These are phyloP conservation scores for Eustalomyia histrio DNA, from an alignment of 2,888 invertebrate species.

Conservation along the genomic window DNA sequence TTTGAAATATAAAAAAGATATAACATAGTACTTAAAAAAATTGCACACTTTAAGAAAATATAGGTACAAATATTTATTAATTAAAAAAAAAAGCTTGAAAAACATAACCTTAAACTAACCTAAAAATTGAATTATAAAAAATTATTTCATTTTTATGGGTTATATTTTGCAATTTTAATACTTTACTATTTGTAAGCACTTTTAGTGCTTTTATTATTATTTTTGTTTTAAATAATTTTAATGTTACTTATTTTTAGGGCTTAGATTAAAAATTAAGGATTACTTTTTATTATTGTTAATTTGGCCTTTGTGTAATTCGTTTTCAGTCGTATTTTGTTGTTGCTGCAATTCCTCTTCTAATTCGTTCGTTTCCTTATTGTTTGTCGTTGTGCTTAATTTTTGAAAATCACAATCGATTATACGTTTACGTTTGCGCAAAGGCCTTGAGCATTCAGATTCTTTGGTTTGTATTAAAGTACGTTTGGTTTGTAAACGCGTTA, in stretches of 20 bases:
- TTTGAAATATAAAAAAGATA: slow-evolving; percentile 26
- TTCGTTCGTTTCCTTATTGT: slow-evolving; percentile 62
- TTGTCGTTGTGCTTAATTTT: slow-evolving; percentile 68
- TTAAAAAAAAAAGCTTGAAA: slow-evolving; percentile 20
- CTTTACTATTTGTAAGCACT: slow-evolving; percentile 45
- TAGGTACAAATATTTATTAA: slow-evolving; percentile 47
- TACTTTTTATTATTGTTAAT: slow-evolving; percentile 59
- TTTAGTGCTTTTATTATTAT: slow-evolving; percentile 53
- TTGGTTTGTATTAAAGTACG: slow-evolving; percentile 77
- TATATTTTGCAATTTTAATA: slow-evolving; percentile 16
- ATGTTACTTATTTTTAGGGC: neutral
- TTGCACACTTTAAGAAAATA: slow-evolving; percentile 53
- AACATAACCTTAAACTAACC: slow-evolving; percentile 2
- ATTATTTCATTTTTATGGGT: slow-evolving; percentile 10
- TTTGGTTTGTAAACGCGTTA: slow-evolving; percentile 82
- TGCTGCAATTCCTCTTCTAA: slow-evolving; percentile 34
- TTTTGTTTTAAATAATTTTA: slow-evolving; percentile 14
- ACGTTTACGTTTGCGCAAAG: slow-evolving; percentile 83
- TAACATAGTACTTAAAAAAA: slow-evolving; percentile 54
- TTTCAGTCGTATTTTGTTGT: slow-evolving; percentile 46
- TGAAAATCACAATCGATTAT: slow-evolving; percentile 81
- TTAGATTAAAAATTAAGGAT: neutral
- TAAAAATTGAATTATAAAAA: slow-evolving; percentile 16
- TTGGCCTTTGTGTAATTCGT: slow-evolving; percentile 65
- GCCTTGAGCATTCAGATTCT: slow-evolving; percentile 81